Percentiles rank a stretch among this genome's conserved stretches.
These are phyloP conservation scores for Spermophilus dauricus DNA, from an alignment of 2,113 vertebrate species.

Conservation along the genomic window DNA sequence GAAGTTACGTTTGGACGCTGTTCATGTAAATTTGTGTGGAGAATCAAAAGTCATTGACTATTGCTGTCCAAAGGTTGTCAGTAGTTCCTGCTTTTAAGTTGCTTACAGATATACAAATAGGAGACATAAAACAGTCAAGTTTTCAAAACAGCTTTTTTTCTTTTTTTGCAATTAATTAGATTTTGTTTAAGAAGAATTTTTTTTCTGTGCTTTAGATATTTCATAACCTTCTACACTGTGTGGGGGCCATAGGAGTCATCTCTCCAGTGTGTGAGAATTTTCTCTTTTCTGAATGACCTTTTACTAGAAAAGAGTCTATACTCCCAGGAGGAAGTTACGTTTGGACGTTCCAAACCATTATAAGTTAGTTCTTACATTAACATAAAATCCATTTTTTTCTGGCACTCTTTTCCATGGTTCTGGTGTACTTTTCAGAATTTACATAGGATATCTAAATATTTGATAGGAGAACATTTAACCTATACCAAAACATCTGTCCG, in stretches of 20 bases:
- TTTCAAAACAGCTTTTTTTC: not conserved
- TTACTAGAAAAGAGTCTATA: not conserved
- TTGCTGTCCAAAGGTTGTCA: not conserved
- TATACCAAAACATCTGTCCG: not conserved
- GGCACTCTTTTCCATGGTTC: not conserved
- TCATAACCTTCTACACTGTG: not conserved
- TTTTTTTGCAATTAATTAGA: not conserved
- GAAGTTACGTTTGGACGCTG: not conserved
- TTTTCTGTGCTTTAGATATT: not conserved
- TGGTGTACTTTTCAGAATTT: not conserved
- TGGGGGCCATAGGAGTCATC: not conserved
- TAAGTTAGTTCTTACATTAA: not conserved
- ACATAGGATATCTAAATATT: not conserved
- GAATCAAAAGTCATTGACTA: not conserved
- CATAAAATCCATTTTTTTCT: not conserved
- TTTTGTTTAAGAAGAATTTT: not conserved
- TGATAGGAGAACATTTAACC: not conserved
- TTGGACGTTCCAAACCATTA: not conserved
- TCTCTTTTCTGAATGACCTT: not conserved
- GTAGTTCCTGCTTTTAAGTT: not conserved
- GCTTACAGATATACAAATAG: not conserved
- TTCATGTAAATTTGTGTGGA: not conserved
- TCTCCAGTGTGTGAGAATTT: not conserved
- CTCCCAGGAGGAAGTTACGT: not conserved
- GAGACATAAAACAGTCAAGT: not conserved